Conservation (phyloP, 2,113 vertebrate species). For the Rhineura floridana region DNA sequence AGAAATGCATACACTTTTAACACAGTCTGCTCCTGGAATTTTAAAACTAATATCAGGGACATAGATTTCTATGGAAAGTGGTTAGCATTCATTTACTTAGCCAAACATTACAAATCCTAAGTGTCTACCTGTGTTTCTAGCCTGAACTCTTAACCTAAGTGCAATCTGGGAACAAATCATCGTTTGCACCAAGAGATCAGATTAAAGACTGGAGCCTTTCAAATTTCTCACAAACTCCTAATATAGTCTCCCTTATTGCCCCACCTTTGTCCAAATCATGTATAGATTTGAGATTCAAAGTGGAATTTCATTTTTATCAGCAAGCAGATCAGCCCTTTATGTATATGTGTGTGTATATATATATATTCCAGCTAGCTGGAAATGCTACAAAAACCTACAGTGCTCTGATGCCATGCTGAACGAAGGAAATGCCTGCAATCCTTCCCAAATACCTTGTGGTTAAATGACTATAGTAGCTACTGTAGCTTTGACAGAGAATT, state of each 20-base stretch:
- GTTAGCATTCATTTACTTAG: neutral
- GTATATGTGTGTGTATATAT: no score
- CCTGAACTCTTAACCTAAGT: neutral
- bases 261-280: neutral
- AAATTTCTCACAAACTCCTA: neutral
- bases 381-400: neutral
- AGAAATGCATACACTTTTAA: neutral
- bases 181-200: neutral
- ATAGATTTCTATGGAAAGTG: neutral
- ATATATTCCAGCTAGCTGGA: neutral
- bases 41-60: neutral
- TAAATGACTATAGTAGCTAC: neutral
- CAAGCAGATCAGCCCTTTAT: neutral
- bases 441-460: constrained; percentile 13
- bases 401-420: neutral
- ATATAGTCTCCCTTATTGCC: neutral
- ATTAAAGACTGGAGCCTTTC: neutral
- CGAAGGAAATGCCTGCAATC: neutral
- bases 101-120: neutral
- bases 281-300: neutral
- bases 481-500: neutral
- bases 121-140: neutral
- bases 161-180: neutral
- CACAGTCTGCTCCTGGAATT: fast-evolving
- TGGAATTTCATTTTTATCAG: constrained; percentile 17